These are phyloP conservation scores for Tetraodon nigroviridis DNA, from an alignment of 2,113 vertebrate species.

Conservation along the genomic window DNA sequence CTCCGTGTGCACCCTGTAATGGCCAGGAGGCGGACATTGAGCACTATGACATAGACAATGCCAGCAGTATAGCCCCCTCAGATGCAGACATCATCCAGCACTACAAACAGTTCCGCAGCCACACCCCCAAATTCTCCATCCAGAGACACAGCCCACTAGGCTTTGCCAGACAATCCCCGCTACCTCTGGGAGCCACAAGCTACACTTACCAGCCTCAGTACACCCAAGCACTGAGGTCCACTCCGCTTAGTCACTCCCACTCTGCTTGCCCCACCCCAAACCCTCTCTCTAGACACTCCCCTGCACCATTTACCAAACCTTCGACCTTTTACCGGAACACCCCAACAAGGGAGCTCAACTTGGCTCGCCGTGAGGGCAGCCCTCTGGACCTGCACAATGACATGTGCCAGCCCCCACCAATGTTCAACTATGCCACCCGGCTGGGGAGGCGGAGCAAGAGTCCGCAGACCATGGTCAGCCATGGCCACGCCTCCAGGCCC, in stretches of 20 bases:
- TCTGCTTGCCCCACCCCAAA: conserved; percentile 87
- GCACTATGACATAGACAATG: conserved; percentile 97
- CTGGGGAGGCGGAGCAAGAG: conserved; percentile 94
- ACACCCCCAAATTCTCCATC: conserved; percentile 94
- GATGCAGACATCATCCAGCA: conserved; percentile 97
- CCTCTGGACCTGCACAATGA: conserved; percentile 84
- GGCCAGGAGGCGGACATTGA: conserved; percentile 85
- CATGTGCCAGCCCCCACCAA: conserved; percentile 80
- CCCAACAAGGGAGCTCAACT: conserved; percentile 88
- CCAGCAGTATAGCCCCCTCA: conserved; percentile 96
- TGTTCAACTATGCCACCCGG: conserved; percentile 89
- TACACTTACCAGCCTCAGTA: conserved; percentile 89
- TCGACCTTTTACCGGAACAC: conserved; percentile 90
- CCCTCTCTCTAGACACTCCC: conserved; percentile 89
- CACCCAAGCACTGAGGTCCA: conserved; percentile 81
- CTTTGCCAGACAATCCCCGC: conserved; percentile 90
- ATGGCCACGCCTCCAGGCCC: conserved; percentile 80
- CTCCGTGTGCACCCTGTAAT: conserved; percentile 81
- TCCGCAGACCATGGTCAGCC: conserved; percentile 85
- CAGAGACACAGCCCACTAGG: conserved; percentile 95
- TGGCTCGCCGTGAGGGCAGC: conserved; percentile 85
- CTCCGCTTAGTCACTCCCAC: conserved; percentile 89
- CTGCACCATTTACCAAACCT: conserved; percentile 89
- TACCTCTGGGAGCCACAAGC: conserved; percentile 88
- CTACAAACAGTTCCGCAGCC: conserved; percentile 96